These are phyloP conservation scores for Nothura maculosa DNA, from an alignment of 2,797 vertebrate genomes.

Conservation along the genomic window DNA sequence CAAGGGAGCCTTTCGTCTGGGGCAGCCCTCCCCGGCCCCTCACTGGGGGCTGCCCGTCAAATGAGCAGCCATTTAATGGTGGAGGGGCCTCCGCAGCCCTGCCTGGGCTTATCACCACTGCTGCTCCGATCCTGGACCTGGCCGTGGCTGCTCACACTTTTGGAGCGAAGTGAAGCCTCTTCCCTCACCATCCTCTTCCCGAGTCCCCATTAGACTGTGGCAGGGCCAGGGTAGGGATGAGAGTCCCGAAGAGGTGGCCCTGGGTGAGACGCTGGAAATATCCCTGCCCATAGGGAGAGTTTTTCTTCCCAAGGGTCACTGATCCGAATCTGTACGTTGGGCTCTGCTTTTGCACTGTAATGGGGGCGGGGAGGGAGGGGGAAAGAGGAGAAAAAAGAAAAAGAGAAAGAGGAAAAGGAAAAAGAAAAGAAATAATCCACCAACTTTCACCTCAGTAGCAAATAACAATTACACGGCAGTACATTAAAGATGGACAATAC, in stretches of 20 bases:
- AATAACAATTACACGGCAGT: not conserved
- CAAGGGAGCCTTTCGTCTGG: not conserved
- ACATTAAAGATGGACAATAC: not conserved
- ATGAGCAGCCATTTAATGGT: not conserved
- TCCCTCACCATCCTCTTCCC: too few species aligned
- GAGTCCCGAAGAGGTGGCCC: not conserved
- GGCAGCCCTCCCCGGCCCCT: not conserved
- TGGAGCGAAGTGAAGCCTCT: too few species aligned
- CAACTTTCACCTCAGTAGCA: not conserved
- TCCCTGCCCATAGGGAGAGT: not conserved
- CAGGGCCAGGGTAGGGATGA: not conserved
- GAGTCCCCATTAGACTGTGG: not conserved
- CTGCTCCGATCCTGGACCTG: rapidly evolving
- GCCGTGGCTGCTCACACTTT: rapidly evolving
- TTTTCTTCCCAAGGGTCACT: not conserved
- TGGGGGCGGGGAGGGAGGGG: not conserved
- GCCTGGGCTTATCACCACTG: not conserved
- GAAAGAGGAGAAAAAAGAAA: not conserved
- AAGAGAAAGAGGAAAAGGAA: too few species aligned
- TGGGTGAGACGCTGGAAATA: not conserved
- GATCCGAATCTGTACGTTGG: rapidly evolving
- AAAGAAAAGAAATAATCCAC: too few species aligned
- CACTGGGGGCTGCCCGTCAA: rapidly evolving
- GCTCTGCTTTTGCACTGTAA: not conserved
- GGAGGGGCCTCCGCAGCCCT: not conserved